phyloP scores from a whole-genome alignment of 2,797 vertebrate genomes.

The Coilia nasus region DNA sequence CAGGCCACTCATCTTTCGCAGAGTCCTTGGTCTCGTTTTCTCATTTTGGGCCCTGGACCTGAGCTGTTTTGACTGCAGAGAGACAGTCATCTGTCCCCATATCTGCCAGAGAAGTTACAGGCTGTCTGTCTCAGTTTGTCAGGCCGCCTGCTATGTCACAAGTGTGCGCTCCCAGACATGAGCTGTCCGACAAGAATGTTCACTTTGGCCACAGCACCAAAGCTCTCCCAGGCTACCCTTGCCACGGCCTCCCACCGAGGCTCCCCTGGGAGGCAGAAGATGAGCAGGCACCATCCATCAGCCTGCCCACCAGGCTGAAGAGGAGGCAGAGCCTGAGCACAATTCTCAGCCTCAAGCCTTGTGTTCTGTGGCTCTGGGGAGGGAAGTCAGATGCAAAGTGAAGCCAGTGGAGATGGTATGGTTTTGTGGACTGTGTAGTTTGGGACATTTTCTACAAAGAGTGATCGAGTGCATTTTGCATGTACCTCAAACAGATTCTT shows the following conservation, averaged over 20 bases:
- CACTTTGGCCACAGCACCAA: slow-evolving; percentile 35
- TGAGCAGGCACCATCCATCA: background rate
- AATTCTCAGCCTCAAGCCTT: background rate
- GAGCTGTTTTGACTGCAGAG: background rate
- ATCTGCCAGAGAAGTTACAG: slow-evolving; percentile 4
- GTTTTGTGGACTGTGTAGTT: background rate
- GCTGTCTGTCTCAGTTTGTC: background rate
- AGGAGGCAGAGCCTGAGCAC: background rate
- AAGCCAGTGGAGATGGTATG: background rate
- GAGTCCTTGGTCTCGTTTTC: too few species aligned
- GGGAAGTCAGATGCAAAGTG: background rate
- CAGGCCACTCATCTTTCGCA: background rate
- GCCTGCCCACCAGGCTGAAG: background rate
- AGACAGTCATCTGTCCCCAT: background rate
- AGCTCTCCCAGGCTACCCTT: slow-evolving; percentile 33
- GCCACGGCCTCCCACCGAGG: background rate
- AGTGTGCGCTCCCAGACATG: slow-evolving; percentile 38
- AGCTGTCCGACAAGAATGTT: slow-evolving; percentile 56
- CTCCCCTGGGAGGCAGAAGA: slow-evolving; percentile 4
- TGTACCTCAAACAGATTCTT: background rate
- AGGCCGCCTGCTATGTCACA: background rate
- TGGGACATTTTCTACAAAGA: background rate
- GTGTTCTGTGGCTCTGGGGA: background rate
- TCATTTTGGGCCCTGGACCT: too few species aligned
- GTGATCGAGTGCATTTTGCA: background rate